These are phyloP conservation scores for Drosophila busckii DNA, from an alignment of 1,140 invertebrate species.

Conservation along the genomic window DNA sequence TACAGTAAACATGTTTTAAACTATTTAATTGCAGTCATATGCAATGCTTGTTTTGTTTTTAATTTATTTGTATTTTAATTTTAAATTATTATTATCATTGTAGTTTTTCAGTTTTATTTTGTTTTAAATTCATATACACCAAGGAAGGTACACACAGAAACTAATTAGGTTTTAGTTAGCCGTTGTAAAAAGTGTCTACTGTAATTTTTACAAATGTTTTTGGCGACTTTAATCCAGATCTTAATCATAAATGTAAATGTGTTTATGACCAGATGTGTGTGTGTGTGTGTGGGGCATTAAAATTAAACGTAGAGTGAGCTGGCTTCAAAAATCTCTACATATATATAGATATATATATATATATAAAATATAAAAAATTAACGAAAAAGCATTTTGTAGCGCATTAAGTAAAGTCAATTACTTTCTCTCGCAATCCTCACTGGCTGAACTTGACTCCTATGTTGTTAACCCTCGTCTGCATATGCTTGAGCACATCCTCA, in stretches of 20 bases:
- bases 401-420: too few species aligned
- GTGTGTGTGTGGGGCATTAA: conserved; percentile 26
- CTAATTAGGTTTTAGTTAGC: too few species aligned
- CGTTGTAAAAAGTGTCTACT: too few species aligned
- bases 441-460: conserved; percentile 82
- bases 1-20: conserved; percentile 59
- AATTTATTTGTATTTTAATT: too few species aligned
- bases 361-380: background rate
- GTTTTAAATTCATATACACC: too few species aligned
- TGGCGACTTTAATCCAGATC: conserved; percentile 63
- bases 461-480: conserved; percentile 84
- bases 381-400: background rate
- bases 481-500: conserved; percentile 87
- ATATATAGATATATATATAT: background rate
- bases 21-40: too few species aligned
- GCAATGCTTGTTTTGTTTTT: too few species aligned
- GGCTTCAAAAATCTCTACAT: conserved; percentile 14
- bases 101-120: too few species aligned
- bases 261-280: conserved; percentile 4
- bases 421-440: too few species aligned
- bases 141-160: too few species aligned
- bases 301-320: conserved; percentile 63
- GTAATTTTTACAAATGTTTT: conserved; percentile 67
- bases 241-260: conserved; percentile 50
- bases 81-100: too few species aligned